phyloP scores from a whole-genome alignment of 2,888 invertebrate species.

The Plebejus anna region DNA sequence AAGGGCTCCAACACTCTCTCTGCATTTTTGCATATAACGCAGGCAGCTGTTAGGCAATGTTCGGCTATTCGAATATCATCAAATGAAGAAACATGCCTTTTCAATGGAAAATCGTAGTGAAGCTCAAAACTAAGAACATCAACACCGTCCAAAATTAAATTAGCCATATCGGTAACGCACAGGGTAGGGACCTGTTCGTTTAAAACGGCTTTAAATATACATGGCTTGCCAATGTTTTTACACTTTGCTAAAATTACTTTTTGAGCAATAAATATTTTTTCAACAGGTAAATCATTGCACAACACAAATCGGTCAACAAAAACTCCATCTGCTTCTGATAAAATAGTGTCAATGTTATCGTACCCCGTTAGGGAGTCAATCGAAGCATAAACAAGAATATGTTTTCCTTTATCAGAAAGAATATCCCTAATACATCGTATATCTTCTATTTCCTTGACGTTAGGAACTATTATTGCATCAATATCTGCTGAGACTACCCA shows the following conservation, averaged over 20 bases:
- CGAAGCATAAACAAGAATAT: slow-evolving; percentile 64
- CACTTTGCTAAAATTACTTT: slow-evolving; percentile 92
- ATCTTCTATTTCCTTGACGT: slow-evolving; percentile 54
- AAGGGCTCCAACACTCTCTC: slow-evolving; percentile 92
- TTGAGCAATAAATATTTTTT: slow-evolving; percentile 92
- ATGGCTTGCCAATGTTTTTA: slow-evolving; percentile 90
- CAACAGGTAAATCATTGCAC: slow-evolving; percentile 91
- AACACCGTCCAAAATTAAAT: slow-evolving; percentile 93
- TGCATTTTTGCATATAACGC: slow-evolving; percentile 90
- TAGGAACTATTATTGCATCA: slow-evolving; percentile 64
- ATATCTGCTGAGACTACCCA: slow-evolving; percentile 70
- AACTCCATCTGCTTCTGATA: slow-evolving; percentile 89
- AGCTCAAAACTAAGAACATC: slow-evolving; percentile 91
- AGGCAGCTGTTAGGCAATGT: slow-evolving; percentile 85
- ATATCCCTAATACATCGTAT: slow-evolving; percentile 54
- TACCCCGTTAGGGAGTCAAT: slow-evolving; percentile 59
- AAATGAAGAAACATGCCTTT: slow-evolving; percentile 54
- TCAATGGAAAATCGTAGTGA: slow-evolving; percentile 65
- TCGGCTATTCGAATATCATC: slow-evolving; percentile 73
- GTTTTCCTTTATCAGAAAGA: slow-evolving; percentile 64
- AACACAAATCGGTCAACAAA: slow-evolving; percentile 93
- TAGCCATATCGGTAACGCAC: slow-evolving; percentile 93
- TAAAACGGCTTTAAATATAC: slow-evolving; percentile 93
- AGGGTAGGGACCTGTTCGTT: slow-evolving; percentile 89
- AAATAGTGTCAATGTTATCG: slow-evolving; percentile 85